Base-by-base conservation (phyloP, 2,888 invertebrate species). In the Heliconius cydno region DNA sequence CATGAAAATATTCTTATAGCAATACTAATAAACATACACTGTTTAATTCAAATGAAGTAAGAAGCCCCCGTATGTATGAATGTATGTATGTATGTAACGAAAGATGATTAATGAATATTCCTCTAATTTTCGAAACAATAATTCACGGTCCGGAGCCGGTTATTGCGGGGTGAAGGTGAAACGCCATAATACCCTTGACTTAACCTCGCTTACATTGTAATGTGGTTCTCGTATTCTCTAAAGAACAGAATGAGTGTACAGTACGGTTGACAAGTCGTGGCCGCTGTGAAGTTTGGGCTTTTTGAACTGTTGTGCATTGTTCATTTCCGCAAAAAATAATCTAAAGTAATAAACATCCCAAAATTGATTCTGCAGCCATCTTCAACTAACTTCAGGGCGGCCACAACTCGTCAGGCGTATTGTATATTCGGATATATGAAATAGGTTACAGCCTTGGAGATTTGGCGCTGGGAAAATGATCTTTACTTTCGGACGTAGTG, bases 71-170 rank as follows among this genome's bases (percentile, higher is more conserved):
- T n/a, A n/a, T n/a, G n/a, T n/a, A n/a, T n/a, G n/a, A n/a, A n/a
- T n/a, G n/a, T n/a, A n/a, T n/a, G n/a, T n/a, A n/a, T n/a, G n/a
- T n/a, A 34, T 57, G 13, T 38, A 68, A 68, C n/a, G 76, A 81
- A 80, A 78, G 34, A 82, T 80, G 82, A 82, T 82, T 86, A 84
- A 85, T 84, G 85, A 80, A 81, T 82, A 73, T 72, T 60, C 76
- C 80, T 84, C 83, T 84, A 86, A 87, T 85, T 86, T 85, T 85
- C 85, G 81, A 85, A 86, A 86, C 86, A 86, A 87, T 88, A 87
- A 88, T 85, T 87, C 87, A 87, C 82, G 80, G 83, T 46, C 34
- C 65, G 70, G 60, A 76, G 78, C 80, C 80, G 77, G 79, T 83
- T 83, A 83, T 83, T 82, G 57, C 80, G 70, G 83, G 79, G 82